Percentiles rank a stretch among this genome's conserved stretches.
Conservation (phyloP, 2,888 invertebrate species). For the Polietes domitor region DNA sequence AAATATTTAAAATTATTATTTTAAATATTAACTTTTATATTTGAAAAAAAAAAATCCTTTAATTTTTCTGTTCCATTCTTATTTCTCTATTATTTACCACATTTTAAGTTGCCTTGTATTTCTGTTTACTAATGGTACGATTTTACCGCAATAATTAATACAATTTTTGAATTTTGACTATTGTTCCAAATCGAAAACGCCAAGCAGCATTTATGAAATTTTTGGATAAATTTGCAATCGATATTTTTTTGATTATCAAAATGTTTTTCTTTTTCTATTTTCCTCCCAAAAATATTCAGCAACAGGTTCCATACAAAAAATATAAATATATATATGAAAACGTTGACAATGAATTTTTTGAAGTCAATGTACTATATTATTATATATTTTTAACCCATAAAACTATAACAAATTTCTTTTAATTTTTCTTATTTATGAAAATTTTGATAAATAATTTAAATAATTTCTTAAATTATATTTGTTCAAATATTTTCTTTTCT, state of each 20-base stretch:
- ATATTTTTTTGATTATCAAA: conserved; percentile 51
- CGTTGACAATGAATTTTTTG: conserved; percentile 72
- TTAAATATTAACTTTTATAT: conserved; percentile 22
- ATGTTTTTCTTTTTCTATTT: conserved; percentile 50
- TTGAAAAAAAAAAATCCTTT: background rate
- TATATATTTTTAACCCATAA: conserved; percentile 29
- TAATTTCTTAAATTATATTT: too few species aligned
- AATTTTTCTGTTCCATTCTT: conserved; percentile 14
- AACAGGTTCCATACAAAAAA: conserved; percentile 56
- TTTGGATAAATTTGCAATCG: conserved; percentile 43
- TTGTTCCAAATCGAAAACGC: conserved; percentile 43
- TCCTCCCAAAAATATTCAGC: conserved; percentile 47
- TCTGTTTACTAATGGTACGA: conserved; percentile 36
- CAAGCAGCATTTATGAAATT: conserved; percentile 55
- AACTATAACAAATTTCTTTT: conserved; percentile 25
- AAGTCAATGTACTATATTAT: conserved; percentile 68
- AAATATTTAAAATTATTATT: background rate
- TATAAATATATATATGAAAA: conserved; percentile 19
- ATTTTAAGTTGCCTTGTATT: conserved; percentile 26
- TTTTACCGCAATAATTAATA: conserved; percentile 40
- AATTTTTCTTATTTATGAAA: too few species aligned
- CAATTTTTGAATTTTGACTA: conserved; percentile 65
- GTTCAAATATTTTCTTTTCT: background rate
- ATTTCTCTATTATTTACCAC: background rate
- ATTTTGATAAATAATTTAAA: too few species aligned